Conservation (phyloP, 1,140 invertebrate species). For the Chironomus striatipennis region DNA sequence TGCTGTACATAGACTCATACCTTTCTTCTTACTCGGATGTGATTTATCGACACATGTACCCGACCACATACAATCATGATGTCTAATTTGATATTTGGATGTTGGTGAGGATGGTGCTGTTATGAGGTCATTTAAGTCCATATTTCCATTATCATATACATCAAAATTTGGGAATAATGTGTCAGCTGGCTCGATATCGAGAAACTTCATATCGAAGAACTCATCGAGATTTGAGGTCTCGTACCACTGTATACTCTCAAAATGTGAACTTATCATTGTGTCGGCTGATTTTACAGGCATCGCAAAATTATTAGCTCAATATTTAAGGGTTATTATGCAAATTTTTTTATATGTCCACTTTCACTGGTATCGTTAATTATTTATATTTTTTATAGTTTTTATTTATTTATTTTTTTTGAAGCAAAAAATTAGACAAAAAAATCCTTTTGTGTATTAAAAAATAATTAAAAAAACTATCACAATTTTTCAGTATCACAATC, state of each 20-base stretch:
- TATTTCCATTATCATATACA: not conserved
- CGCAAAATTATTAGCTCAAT: not conserved
- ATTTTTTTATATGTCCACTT: slow-evolving; percentile 13
- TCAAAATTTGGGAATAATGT: not conserved
- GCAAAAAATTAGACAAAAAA: no score
- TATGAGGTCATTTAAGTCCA: not conserved
- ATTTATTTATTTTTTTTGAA: not conserved
- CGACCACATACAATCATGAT: slow-evolving; percentile 62
- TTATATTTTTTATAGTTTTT: not conserved
- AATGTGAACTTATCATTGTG: slow-evolving; percentile 9
- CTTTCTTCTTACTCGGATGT: slow-evolving; percentile 36
- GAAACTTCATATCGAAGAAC: not conserved
- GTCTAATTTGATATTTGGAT: slow-evolving; percentile 38
- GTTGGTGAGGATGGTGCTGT: slow-evolving; percentile 17
- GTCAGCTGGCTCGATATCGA: not conserved
- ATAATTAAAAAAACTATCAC: not conserved
- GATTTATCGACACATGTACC: slow-evolving; percentile 48
- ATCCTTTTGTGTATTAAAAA: not conserved
- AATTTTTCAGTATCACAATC: not conserved
- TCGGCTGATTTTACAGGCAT: slow-evolving; percentile 18
- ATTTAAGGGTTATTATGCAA: not conserved
- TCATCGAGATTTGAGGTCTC: not conserved
- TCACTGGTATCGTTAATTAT: not conserved
- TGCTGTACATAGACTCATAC: slow-evolving; percentile 24
- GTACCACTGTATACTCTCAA: not conserved